Percentiles rank a stretch among this genome's conserved stretches.
Evolutionary conservation across 2,888 invertebrate genomes (phyloP).

Genomic region (Ganaspis brasiliensis): DNA sequence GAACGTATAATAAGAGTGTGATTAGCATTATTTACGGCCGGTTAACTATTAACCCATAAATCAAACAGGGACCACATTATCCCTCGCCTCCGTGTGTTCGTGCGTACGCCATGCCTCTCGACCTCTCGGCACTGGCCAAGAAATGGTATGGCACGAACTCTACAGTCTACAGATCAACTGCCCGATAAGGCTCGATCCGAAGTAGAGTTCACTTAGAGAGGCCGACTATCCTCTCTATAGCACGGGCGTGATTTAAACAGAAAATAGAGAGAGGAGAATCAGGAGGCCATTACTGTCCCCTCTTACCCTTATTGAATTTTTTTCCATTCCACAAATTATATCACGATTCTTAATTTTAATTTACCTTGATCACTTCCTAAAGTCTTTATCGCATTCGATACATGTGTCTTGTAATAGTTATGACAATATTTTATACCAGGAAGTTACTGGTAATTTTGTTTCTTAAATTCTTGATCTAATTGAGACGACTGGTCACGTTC

Average conservation of each 20-base stretch:
- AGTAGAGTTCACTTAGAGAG: constrained; percentile 51
- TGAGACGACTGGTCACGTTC: no score
- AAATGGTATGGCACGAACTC: constrained; percentile 60
- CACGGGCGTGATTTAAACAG: constrained; percentile 56
- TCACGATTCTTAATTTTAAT: constrained; percentile 8
- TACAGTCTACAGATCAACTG: constrained; percentile 53
- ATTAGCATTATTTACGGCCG: constrained; percentile 80
- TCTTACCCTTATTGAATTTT: constrained; percentile 26
- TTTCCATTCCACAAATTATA: not conserved
- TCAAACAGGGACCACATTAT: constrained; percentile 75
- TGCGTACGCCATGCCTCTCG: constrained; percentile 63
- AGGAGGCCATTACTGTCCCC: constrained; percentile 21
- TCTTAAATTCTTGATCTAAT: no score
- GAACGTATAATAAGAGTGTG: constrained; percentile 80
- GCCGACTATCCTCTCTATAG: constrained; percentile 53
- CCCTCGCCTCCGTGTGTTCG: constrained; percentile 65
- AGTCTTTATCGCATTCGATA: no score
- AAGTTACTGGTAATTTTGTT: no score
- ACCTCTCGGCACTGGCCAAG: constrained; percentile 54
- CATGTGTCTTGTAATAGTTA: not conserved
- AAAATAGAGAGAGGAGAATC: constrained; percentile 24
- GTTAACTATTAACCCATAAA: constrained; percentile 80
- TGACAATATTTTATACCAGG: not conserved
- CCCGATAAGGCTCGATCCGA: constrained; percentile 57
- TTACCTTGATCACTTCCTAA: not conserved